Conservation (phyloP, 2,797 vertebrate genomes). For the Catostomus latipinnis region DNA sequence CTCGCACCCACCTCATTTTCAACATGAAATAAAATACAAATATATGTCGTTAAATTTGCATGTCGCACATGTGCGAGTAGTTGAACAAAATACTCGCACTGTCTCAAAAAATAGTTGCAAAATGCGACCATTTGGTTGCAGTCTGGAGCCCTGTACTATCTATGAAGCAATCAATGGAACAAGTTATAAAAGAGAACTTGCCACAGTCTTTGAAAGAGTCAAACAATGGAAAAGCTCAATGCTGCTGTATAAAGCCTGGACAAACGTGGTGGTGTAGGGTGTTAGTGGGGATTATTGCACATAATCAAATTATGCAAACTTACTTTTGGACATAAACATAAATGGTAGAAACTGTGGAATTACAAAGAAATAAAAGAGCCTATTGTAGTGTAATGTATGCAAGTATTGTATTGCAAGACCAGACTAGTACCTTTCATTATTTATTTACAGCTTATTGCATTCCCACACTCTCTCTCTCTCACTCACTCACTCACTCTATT, state of each 20-base stretch:
- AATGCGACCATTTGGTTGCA: no score
- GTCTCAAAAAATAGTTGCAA: no score
- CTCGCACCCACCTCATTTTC: no score
- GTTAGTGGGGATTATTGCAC: neutral
- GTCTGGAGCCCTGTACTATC: no score
- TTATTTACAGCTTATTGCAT: neutral
- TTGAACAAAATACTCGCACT: no score
- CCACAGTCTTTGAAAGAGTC: neutral
- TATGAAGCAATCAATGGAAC: neutral
- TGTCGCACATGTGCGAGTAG: no score
- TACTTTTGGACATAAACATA: neutral
- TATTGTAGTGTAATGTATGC: neutral
- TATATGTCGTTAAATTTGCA: no score
- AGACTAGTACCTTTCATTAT: neutral
- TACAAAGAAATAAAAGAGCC: neutral
- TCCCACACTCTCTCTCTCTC: neutral
- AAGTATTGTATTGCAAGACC: no score
- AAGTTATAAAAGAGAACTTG: neutral
- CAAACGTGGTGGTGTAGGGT: neutral
- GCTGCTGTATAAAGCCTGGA: neutral
- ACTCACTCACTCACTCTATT: neutral
- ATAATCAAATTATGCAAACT: neutral
- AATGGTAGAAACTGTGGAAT: neutral
- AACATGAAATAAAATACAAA: no score
- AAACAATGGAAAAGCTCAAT: neutral